Evolutionary conservation across 2,797 vertebrate genomes (phyloP), one percentile per base, ranked within the genome.

Genomic region (Eleutherodactylus coqui): DNA sequence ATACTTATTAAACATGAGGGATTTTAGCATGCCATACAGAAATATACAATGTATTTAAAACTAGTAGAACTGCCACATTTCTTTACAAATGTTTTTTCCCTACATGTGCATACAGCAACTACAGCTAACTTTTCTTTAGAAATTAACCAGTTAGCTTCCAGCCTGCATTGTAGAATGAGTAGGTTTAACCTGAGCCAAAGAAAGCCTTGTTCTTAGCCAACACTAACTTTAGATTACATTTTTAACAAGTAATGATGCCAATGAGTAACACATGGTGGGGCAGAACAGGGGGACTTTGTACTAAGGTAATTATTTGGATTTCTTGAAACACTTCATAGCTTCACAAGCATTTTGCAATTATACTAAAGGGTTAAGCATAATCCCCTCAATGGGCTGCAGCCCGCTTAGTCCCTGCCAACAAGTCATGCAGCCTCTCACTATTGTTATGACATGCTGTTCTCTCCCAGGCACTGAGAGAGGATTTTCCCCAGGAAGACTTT

Each of bases 381-480:
- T 84, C 43, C 82, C 82, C 86, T 73, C 49, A 80, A 87, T 80
- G 49, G 17, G 32, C 53, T 41, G 27, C n/a, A 80, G 69, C 36
- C 64, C 67, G 53, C n/a, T 53, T 69, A 94, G 91, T 89, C 88
- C 87, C 93, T 95, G 95, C 95, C 96, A 96, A 94, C 93, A 93
- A 93, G 91, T 94, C 89, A 91, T 93, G 93, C 93, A 96, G 95
- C 93, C 95, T 96, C 97, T 96, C 96, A 96, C 96, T 96, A 95
- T 94, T 95, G 95, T 95, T 95, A 96, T 95, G 93, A 95, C 90
- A 69, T 94, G 92, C 89, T 89, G 94, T 84, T 94, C 95, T 93
- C 95, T 94, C 94, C 89, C 94, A 96, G 93, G 91, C 93, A 90
- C 91, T 89, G 92, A 92, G 91, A 91, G 93, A 93, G 89, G 90